phyloP scores from a whole-genome alignment of 1,140 invertebrate species.

The Trachelipus rathkii region DNA sequence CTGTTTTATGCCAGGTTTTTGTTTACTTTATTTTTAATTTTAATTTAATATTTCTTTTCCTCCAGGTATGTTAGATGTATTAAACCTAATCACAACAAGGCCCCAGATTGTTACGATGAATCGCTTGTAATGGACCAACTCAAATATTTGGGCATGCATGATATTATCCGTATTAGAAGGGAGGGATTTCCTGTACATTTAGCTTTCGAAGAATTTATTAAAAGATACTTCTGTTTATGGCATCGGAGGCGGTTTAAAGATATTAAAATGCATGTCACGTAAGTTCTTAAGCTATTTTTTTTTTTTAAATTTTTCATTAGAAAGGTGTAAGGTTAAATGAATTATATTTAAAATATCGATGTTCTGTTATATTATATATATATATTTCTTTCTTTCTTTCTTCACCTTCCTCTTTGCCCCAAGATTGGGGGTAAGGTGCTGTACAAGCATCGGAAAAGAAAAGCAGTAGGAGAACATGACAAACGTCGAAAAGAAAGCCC shows the following conservation, averaged over 20 bases:
- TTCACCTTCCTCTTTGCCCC: no score
- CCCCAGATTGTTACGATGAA: constrained; percentile 76
- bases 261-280: constrained; percentile 40
- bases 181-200: constrained; percentile 91
- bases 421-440: no score
- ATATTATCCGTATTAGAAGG: constrained; percentile 87
- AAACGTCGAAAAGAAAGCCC: no score
- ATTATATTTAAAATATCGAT: no score
- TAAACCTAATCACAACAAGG: constrained; percentile 86
- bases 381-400: no score
- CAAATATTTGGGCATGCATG: constrained; percentile 90
- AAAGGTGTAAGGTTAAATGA: no score
- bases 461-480: no score
- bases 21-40: no score
- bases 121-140: constrained; percentile 83
- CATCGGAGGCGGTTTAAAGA: constrained; percentile 48
- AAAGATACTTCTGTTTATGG: constrained; percentile 68
- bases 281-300: background rate
- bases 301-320: no score
- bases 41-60: background rate
- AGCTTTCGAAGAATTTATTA: constrained; percentile 69
- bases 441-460: no score
- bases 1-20: no score
- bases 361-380: no score
- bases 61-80: constrained; percentile 86